phyloP scores from a whole-genome alignment of 2,888 invertebrate species.

The Cotesia congregata region DNA sequence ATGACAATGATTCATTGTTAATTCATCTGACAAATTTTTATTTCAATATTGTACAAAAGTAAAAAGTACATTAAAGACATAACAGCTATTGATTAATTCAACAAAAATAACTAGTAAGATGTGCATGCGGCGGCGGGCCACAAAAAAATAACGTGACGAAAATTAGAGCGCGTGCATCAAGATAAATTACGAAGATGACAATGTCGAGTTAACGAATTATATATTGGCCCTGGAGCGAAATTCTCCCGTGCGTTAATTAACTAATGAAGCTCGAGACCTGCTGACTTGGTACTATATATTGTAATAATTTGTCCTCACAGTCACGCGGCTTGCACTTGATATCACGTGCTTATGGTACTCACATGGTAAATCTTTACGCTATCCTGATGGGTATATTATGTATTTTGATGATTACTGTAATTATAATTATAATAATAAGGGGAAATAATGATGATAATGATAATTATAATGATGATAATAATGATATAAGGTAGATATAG shows the following conservation, averaged over 20 bases:
- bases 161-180: not conserved
- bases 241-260: conserved; percentile 23
- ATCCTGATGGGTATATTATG: conserved; percentile 4
- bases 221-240: not conserved
- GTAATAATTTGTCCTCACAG: not conserved
- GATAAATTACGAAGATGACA: not conserved
- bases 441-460: conserved; percentile 13
- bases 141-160: not conserved
- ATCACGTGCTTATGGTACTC: conserved; percentile 3
- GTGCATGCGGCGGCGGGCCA: not conserved
- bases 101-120: not conserved
- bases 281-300: not conserved
- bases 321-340: conserved; percentile 11
- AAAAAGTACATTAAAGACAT: not conserved
- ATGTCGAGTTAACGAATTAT: not conserved
- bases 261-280: conserved; percentile 29
- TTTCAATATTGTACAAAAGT: not conserved
- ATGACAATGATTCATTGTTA: not conserved
- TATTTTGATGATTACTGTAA: conserved; percentile 27
- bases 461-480: conserved; percentile 20
- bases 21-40: not conserved
- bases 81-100: not conserved
- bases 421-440: conserved; percentile 20
- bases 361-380: not conserved
- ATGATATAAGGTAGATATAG: conserved; percentile 14